Evolutionary conservation across 2,888 invertebrate genomes (phyloP), one percentile per base, ranked within the genome.

Genomic region (Euclidia mi): DNA sequence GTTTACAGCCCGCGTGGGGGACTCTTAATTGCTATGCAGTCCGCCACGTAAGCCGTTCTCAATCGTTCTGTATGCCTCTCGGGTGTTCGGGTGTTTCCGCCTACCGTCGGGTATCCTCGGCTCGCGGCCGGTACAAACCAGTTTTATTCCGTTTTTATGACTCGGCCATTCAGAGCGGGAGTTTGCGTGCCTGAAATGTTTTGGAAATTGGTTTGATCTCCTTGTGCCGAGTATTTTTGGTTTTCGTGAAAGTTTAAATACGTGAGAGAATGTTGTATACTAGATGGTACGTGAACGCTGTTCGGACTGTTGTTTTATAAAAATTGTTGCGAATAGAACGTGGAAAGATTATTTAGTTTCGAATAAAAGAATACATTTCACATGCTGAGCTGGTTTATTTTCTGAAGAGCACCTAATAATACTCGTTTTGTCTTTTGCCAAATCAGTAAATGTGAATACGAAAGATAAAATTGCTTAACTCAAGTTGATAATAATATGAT

Each of bases 11-110:
- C 65, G 53, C 65, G 63, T 67, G 57, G 70, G 66, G 79, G 76
- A 71, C 70, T 68, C 71, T 75, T 84, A 84, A 84, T 84, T 85
- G 78, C 82, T 76, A 76, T 81, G 79, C 82, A 83, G 79, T 80
- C 69, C 65, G 71, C 79, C 75, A 72, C 83, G 83, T 81, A 79
- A 79, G 78, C 78, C 67, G 61, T 78, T 76, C 70, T 71, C 51
- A 60, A 65, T 63, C 62, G 60, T 58, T 70, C 68, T 62, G 57
- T 62, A 50, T 51, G 43, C 42, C 57, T 58, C 69, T 62, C 62
- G 68, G 60, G 49, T 42, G 48, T 63, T 62, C 62, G 68, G 60
- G 49, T 42, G 48, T 63, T 62, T 58, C 64, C 72, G 71, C 40
- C 55, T 31, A 47, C 47, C 38, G 49, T 59, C 69, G 65, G 43